These are phyloP conservation scores for Dolichomitus sp. DNA, from an alignment of 2,888 invertebrate genomes.

Conservation along the genomic window DNA sequence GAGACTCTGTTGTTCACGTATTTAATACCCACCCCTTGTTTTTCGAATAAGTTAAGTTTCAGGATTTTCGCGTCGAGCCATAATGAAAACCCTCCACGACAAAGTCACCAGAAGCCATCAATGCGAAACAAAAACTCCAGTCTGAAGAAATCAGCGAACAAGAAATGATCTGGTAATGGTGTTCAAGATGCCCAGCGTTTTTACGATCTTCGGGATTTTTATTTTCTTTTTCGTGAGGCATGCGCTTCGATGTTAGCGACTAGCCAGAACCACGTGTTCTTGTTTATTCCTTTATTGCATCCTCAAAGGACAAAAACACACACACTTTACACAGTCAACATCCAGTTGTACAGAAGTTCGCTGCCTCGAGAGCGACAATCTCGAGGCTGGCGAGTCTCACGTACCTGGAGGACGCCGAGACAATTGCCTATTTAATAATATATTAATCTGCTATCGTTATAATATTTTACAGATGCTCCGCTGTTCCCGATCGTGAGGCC, in stretches of 20 bases:
- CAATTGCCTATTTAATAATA: not conserved
- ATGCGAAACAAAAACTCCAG: not conserved
- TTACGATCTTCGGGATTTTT: slow-evolving; percentile 25
- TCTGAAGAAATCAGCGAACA: not conserved
- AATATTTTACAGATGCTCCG: slow-evolving; percentile 82
- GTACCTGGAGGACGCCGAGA: slow-evolving; percentile 48
- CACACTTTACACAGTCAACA: slow-evolving; percentile 42
- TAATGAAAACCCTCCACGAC: slow-evolving; percentile 1
- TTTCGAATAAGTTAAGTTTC: slow-evolving; percentile 23
- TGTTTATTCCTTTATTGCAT: slow-evolving; percentile 66
- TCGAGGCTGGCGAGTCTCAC: slow-evolving; percentile 46
- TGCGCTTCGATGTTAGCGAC: slow-evolving; percentile 80
- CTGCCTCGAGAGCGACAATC: slow-evolving; percentile 67
- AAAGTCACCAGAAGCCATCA: not conserved
- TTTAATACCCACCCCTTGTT: not conserved
- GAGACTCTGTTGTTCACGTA: slow-evolving; percentile 1
- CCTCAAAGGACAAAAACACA: slow-evolving; percentile 52
- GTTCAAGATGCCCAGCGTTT: slow-evolving; percentile 40
- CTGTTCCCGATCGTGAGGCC: slow-evolving; percentile 85
- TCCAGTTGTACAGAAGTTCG: slow-evolving; percentile 53
- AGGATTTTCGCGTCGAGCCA: slow-evolving; percentile 7
- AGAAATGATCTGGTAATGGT: slow-evolving; percentile 40
- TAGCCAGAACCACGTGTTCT: slow-evolving; percentile 67
- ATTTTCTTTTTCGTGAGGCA: slow-evolving; percentile 73
- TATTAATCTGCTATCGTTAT: slow-evolving; percentile 52